These are phyloP conservation scores for Pogona vitticeps DNA, from an alignment of 2,113 vertebrate genomes.

Conservation along the genomic window DNA sequence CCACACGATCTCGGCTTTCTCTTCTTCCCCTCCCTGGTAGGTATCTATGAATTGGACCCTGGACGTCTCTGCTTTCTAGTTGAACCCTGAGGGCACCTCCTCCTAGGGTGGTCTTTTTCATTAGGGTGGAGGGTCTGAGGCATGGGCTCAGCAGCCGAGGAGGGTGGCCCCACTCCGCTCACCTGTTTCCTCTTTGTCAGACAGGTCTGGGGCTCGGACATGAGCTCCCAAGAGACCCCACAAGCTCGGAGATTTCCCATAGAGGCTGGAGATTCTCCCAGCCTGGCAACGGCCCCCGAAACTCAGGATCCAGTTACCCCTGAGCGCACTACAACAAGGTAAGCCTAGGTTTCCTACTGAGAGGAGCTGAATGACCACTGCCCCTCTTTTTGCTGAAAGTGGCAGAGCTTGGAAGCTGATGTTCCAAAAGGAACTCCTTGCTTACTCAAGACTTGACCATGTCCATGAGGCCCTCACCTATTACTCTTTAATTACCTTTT, in stretches of 20 bases:
- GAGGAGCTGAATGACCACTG: not conserved
- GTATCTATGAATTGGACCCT: no score
- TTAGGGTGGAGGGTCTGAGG: not conserved
- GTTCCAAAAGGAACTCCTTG: no score
- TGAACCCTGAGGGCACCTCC: not conserved
- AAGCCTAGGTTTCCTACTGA: rapidly evolving
- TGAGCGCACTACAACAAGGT: slow-evolving; percentile 24
- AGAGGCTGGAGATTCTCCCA: slow-evolving; percentile 76
- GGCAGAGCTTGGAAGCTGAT: no score
- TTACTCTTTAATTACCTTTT: no score
- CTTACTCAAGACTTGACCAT: no score
- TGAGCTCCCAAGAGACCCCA: slow-evolving; percentile 68
- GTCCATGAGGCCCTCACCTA: no score
- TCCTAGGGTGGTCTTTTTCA: not conserved
- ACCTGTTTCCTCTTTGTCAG: not conserved
- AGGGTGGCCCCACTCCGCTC: not conserved
- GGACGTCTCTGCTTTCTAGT: no score
- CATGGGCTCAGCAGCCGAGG: no score
- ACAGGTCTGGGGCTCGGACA: slow-evolving; percentile 45
- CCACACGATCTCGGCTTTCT: not conserved
- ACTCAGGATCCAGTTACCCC: not conserved
- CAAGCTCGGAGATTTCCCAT: slow-evolving; percentile 71
- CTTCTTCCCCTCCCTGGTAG: no score
- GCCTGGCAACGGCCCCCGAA: slow-evolving; percentile 54
- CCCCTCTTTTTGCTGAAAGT: no score